Percentiles rank a stretch among this genome's conserved stretches.
Evolutionary conservation across 2,888 invertebrate genomes (phyloP).

Genomic region (Drosophila melanosoma): DNA sequence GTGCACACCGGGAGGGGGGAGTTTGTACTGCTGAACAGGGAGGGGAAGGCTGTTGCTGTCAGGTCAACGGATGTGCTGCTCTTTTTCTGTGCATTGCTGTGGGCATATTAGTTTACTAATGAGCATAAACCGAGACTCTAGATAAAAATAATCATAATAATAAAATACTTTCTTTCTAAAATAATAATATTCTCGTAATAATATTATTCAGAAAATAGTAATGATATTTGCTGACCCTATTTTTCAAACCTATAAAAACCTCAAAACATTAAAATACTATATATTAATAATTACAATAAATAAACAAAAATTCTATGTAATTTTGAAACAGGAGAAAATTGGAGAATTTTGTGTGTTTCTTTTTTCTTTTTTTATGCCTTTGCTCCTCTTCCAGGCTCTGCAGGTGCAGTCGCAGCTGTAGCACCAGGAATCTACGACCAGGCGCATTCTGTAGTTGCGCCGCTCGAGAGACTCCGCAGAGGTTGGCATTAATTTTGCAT

Average conservation of each 20-base stretch:
- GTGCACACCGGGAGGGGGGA: not conserved
- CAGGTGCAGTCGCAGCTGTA: constrained; percentile 1
- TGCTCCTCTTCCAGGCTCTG: not conserved
- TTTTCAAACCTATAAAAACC: no score
- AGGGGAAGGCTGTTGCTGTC: constrained; percentile 11
- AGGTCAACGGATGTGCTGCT: constrained; percentile 52
- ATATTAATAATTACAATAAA: not conserved
- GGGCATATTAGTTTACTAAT: constrained; percentile 3
- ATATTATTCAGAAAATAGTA: not conserved
- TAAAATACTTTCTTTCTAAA: not conserved
- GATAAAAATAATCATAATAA: not conserved
- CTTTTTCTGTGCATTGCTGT: constrained; percentile 5
- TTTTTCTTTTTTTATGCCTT: not conserved
- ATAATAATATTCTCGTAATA: not conserved
- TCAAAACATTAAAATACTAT: no score
- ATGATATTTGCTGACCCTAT: not conserved
- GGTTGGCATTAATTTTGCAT: constrained; percentile 66
- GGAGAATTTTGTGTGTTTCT: not conserved
- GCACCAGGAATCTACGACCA: not conserved
- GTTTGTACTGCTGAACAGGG: not conserved
- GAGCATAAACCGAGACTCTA: no score
- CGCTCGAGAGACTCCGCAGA: constrained; percentile 12
- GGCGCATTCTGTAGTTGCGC: constrained; percentile 15
- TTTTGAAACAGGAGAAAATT: no score
- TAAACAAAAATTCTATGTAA: not conserved